Percentiles rank a stretch among this genome's conserved stretches.
Evolutionary conservation across 2,888 invertebrate species (phyloP).

Genomic region (Cheilosia grossa): DNA sequence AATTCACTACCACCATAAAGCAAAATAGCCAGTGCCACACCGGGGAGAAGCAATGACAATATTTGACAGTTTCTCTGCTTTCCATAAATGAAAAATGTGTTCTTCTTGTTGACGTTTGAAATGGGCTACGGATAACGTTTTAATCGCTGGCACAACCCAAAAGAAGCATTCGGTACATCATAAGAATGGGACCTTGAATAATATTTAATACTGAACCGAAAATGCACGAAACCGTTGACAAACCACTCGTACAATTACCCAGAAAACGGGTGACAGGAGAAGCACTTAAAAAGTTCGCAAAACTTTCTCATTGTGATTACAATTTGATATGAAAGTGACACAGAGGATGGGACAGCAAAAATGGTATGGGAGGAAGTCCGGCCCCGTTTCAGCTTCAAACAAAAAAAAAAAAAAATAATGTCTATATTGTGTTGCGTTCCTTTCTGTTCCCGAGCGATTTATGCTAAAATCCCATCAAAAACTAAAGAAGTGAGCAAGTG

Average conservation of each 20-base stretch:
- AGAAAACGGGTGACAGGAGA: constrained; percentile 54
- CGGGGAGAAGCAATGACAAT: constrained; percentile 13
- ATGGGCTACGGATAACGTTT: constrained; percentile 46
- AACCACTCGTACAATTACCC: constrained; percentile 13
- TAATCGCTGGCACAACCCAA: constrained; percentile 58
- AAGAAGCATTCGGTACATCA: constrained; percentile 9
- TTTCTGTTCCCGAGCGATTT: constrained; percentile 62
- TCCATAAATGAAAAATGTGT: constrained; percentile 63
- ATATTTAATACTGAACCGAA: constrained; percentile 16
- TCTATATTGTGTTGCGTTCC: constrained; percentile 42
- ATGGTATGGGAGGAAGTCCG: constrained; percentile 56
- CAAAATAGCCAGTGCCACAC: neutral
- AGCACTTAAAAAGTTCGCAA: constrained; percentile 72
- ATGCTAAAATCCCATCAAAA: constrained; percentile 71
- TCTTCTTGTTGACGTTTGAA: constrained; percentile 42
- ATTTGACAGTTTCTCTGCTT: constrained; percentile 59
- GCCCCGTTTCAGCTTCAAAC: constrained; percentile 36
- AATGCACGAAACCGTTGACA: constrained; percentile 54
- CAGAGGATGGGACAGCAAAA: constrained; percentile 28
- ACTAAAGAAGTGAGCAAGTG: constrained; percentile 59
- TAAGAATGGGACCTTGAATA: constrained; percentile 20
- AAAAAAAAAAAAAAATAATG: constrained; percentile 21
- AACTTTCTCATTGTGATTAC: constrained; percentile 68
- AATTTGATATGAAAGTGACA: constrained; percentile 59
- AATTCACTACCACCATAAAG: neutral